Percentiles rank a stretch among this genome's conserved stretches.
These are phyloP conservation scores for Ectobius pallidus DNA, from an alignment of 2,888 invertebrate genomes.

Conservation along the genomic window DNA sequence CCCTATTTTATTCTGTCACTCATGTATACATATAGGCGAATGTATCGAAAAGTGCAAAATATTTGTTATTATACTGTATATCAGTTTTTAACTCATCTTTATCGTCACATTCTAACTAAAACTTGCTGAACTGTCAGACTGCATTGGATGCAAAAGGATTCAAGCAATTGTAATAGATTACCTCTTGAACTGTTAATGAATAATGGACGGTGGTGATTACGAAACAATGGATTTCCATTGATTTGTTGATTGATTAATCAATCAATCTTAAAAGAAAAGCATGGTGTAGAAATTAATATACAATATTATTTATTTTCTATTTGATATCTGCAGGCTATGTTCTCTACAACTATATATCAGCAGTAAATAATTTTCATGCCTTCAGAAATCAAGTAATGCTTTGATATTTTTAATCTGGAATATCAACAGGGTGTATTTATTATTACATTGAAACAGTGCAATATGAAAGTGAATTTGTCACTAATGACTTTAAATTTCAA, in stretches of 20 bases:
- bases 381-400: neutral
- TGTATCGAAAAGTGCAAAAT: neutral
- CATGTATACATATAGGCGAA: neutral
- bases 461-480: neutral
- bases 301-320: neutral
- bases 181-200: constrained; percentile 11
- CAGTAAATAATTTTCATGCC: neutral
- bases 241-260: constrained; percentile 18
- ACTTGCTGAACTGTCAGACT: neutral
- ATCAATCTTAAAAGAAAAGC: neutral
- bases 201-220: neutral
- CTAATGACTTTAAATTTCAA: no score
- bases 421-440: neutral
- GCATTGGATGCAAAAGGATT: neutral
- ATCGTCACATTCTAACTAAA: neutral
- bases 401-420: neutral
- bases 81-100: constrained; percentile 1
- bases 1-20: neutral
- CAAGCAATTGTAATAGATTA: neutral
- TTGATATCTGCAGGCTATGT: neutral
- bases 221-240: constrained; percentile 16
- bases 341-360: neutral
- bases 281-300: neutral
- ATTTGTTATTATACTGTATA: neutral
- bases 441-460: neutral